Evolutionary conservation across 2,797 vertebrate species (phyloP), one percentile per base, ranked within the genome.

Genomic region (Syngnathus rostellatus): DNA sequence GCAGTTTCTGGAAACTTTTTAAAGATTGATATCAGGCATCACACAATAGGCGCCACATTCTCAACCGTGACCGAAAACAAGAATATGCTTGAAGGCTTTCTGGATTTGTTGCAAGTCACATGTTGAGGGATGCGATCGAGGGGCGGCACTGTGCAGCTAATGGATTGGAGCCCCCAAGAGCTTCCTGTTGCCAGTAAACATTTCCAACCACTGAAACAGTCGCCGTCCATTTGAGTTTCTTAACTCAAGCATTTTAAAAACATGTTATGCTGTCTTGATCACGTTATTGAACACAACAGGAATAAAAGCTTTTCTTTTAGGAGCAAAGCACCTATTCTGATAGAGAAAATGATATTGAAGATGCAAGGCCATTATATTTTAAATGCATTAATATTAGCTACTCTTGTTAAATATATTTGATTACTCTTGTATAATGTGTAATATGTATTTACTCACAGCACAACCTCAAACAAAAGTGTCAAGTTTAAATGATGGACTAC

Each of bases 101-200:
- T 40, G 58, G 25, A 60, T 60, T 10, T 39, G 17, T n/a, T 19
- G 58, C 58, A 40, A 60, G 58, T 41, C 58, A 41, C 7, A 40
- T 60, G 58, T 60, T 57, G 54, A 57, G 23, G 23, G 54, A 57
- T 6, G 54, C 25, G 12, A 39, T n/a, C 38, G 10, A n/a, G 58
- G 5, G n/a, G 39, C 19, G 10, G 39, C 19, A 40, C 38, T 10
- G 58, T 60, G 58, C 58, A 6, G 9, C 58, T 41, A 41, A 60
- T 60, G 58, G 58, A 41, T 60, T n/a, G 58, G 23, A n/a, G 58
- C 58, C 58, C 58, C 19, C n/a, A 12, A 41, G 58, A 21, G 38
- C 9, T 60, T 40, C 38, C 38, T 60, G 17, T 12, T 40, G 38
- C 40, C 8, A 60, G 58, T 40, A n/a, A 60, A 60, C 58, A 60